phyloP scores from a whole-genome alignment of 2,888 invertebrate species.

The Hemaris fuciformis region DNA sequence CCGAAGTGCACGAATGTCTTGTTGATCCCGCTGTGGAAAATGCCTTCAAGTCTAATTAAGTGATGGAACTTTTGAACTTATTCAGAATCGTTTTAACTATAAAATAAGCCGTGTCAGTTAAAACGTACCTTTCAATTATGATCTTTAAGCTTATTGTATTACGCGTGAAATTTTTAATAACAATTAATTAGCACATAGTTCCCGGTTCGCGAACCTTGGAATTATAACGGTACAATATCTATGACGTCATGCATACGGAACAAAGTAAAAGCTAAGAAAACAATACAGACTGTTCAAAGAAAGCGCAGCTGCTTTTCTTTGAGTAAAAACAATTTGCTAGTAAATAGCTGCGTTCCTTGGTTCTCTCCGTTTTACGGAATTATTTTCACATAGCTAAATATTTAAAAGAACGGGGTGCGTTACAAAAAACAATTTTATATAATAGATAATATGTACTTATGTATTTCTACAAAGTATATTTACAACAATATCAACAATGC shows the following conservation, averaged over 20 bases:
- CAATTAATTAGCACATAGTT: not conserved
- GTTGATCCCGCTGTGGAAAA: slow-evolving; percentile 39
- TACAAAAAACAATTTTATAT: slow-evolving; percentile 20
- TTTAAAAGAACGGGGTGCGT: slow-evolving; percentile 6
- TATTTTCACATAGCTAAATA: slow-evolving; percentile 7
- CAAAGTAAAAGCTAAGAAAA: slow-evolving; percentile 11
- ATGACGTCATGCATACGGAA: not conserved
- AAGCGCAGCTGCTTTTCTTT: slow-evolving; percentile 9
- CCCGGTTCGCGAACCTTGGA: not conserved
- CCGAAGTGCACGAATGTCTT: slow-evolving; percentile 25
- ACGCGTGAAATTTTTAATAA: not conserved
- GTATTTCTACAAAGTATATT: slow-evolving; percentile 62
- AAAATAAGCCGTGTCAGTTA: slow-evolving; percentile 61
- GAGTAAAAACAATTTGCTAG: slow-evolving; percentile 16
- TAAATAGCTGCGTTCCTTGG: not conserved
- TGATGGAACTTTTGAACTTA: slow-evolving; percentile 60
- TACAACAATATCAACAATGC: slow-evolving; percentile 72
- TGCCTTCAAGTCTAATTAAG: slow-evolving; percentile 57
- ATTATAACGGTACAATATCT: not conserved
- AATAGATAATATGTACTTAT: slow-evolving; percentile 43
- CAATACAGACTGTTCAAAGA: slow-evolving; percentile 5
- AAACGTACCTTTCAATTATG: slow-evolving; percentile 56
- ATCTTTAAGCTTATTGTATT: slow-evolving; percentile 53
- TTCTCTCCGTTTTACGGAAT: slow-evolving; percentile 7
- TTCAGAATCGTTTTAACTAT: slow-evolving; percentile 58